phyloP scores from a whole-genome alignment of 2,113 vertebrate species.

The Trinectes maculatus region DNA sequence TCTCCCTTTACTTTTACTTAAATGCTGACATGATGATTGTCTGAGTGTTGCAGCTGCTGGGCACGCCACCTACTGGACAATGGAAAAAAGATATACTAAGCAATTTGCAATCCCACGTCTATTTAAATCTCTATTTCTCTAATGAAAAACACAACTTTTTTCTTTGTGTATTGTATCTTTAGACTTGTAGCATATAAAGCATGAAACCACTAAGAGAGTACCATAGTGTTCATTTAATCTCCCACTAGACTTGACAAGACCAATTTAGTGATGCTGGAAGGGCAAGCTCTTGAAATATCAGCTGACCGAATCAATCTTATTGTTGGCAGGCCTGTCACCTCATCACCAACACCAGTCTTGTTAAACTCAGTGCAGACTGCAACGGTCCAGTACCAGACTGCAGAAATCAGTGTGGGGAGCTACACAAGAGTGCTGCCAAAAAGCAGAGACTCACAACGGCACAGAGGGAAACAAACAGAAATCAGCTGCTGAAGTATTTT shows the following conservation, averaged over 20 bases:
- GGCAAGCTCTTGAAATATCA: slow-evolving; percentile 36
- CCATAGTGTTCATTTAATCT: slow-evolving; percentile 21
- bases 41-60: not conserved
- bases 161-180: not conserved
- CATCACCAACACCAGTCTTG: slow-evolving; percentile 50
- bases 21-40: slow-evolving; percentile 6
- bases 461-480: slow-evolving; percentile 11
- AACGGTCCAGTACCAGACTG: not conserved
- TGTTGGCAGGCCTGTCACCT: slow-evolving; percentile 67
- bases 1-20: slow-evolving; percentile 26
- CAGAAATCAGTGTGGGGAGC: not conserved
- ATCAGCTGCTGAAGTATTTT: slow-evolving; percentile 56
- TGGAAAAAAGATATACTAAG: not conserved
- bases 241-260: no score
- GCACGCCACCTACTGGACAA: slow-evolving; percentile 62
- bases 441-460: not conserved
- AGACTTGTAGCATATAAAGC: not conserved
- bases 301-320: slow-evolving; percentile 50
- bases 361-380: slow-evolving; percentile 30
- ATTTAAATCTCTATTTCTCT: not conserved
- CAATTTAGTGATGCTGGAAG: slow-evolving; percentile 27
- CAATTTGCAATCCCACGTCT: not conserved
- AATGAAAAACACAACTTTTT: not conserved
- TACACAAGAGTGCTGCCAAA: not conserved
- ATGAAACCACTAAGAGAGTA: not conserved